Evolutionary conservation across 2,797 vertebrate species (phyloP), one percentile per base, ranked within the genome.

Genomic region (Tamandua tetradactyla): DNA sequence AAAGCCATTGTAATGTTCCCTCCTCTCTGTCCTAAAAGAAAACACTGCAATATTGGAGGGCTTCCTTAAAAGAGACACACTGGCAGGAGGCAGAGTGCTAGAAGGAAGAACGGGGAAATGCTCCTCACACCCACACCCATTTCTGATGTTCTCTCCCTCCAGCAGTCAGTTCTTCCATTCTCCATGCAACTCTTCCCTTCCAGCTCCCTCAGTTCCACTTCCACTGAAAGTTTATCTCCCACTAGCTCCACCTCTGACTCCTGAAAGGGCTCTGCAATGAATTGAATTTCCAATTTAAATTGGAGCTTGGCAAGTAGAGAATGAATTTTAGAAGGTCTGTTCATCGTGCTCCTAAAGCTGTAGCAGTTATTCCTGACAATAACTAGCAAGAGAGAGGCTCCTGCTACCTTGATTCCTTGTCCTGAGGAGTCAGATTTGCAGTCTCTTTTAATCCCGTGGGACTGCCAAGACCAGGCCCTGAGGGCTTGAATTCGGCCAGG

Each of bases 391-490:
- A 47, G n/a, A 11, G 83, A 93, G 95, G 91, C 0, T 25, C 25
- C 75, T 0, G 0, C 59, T 92, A 95, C 95, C 87, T 91, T 68
- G 87, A 97, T 96, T 96, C 92, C 81, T 92, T 89, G 44, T 83
- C 87, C 12, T 95, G 1, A 0, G 94, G 97, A 92, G 95, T 97
- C 94, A 91, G 91, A 97, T 97, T 96, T 97, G 96, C 82, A 93
- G 97, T 96, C 74, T 17, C 88, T 96, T 94, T 90, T 98, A 97
- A 97, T 97, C 94, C 95, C 97, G 95, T 91, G 84, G 32, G 17
- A 96, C 80, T 96, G 61, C 79, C 97, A 87, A 85, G 78, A 89
- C 95, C 89, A 68, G 93, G 95, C 76, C 96, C 95, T 23, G 74
- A 93, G 90, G 96, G 64, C 3, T 95, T 69, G 72, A 91, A 89